These are phyloP conservation scores for Mimachlamys varia DNA, from an alignment of 2,888 invertebrate genomes.

Conservation along the genomic window DNA sequence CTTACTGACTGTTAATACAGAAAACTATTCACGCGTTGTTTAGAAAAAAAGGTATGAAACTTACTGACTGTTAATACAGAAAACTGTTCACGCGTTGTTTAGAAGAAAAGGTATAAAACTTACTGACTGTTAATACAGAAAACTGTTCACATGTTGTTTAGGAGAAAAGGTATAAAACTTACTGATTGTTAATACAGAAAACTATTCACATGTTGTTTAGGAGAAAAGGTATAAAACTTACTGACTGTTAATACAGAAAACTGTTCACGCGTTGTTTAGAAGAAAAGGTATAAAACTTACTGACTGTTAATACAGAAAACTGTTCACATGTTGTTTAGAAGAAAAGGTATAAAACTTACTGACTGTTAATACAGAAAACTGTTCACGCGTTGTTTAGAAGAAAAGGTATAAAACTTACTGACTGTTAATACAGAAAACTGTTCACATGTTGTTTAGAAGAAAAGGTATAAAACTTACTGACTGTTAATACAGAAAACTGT, in stretches of 20 bases:
- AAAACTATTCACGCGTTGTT: slow-evolving; percentile 82
- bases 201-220: slow-evolving; percentile 82
- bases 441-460: slow-evolving; percentile 80
- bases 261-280: slow-evolving; percentile 81
- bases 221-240: slow-evolving; percentile 67
- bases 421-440: slow-evolving; percentile 77
- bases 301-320: slow-evolving; percentile 74
- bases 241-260: slow-evolving; percentile 70
- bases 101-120: slow-evolving; percentile 70
- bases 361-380: slow-evolving; percentile 75
- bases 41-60: slow-evolving; percentile 70
- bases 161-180: slow-evolving; percentile 69
- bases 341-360: slow-evolving; percentile 65
- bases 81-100: slow-evolving; percentile 82
- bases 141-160: slow-evolving; percentile 81
- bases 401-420: slow-evolving; percentile 63
- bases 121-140: slow-evolving; percentile 63
- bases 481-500: slow-evolving; percentile 79
- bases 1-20: slow-evolving; percentile 12
- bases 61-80: slow-evolving; percentile 55
- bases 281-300: slow-evolving; percentile 67
- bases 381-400: slow-evolving; percentile 81
- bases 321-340: slow-evolving; percentile 81
- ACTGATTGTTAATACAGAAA: slow-evolving; percentile 64
- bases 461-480: slow-evolving; percentile 63